Conservation (phyloP, 2,797 vertebrate genomes). For the Vultur gryphus region DNA sequence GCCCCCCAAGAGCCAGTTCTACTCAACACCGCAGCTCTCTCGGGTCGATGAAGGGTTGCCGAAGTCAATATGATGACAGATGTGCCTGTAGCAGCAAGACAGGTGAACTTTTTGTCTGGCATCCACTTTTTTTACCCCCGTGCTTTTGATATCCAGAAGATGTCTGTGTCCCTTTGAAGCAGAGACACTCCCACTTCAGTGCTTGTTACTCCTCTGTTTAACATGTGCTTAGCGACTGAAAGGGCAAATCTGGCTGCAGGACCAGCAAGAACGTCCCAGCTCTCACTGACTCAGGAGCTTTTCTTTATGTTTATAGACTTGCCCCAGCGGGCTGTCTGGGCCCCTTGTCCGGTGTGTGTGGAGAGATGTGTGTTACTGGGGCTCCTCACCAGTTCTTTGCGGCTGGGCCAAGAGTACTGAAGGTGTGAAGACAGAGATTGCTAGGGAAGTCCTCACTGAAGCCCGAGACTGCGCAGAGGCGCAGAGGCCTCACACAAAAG, state of each 20-base stretch:
- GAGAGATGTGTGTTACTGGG: background rate
- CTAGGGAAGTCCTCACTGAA: background rate
- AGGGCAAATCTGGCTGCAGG: background rate
- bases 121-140: no score
- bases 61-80: fast-evolving
- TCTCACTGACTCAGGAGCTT: background rate
- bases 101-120: background rate
- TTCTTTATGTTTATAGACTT: background rate
- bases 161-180: background rate
- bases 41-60: background rate
- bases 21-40: fast-evolving
- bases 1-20: background rate
- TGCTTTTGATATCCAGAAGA: background rate
- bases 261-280: background rate
- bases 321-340: background rate
- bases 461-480: background rate
- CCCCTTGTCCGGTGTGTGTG: background rate
- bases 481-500: background rate
- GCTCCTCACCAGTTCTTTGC: background rate
- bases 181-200: background rate
- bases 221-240: background rate
- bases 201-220: background rate
- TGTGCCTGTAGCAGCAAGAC: background rate
- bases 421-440: background rate
- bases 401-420: background rate